These are phyloP conservation scores for Diacarnus erythraeanus DNA, from an alignment of 37 sponge, comb jelly and placozoan genomes.

Conservation along the genomic window DNA sequence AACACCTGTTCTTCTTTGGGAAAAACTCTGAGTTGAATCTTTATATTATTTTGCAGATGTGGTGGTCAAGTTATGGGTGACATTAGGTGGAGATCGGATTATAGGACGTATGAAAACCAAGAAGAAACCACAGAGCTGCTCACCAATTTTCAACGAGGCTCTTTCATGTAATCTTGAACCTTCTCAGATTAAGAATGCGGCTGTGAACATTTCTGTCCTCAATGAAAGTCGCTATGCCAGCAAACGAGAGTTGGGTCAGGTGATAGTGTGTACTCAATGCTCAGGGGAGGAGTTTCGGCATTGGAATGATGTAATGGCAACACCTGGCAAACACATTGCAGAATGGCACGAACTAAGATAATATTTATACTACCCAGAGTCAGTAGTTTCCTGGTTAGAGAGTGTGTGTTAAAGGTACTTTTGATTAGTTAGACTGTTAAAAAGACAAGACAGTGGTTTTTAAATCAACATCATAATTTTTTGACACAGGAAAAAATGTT, in stretches of 20 bases:
- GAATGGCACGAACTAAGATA: constrained; percentile 67
- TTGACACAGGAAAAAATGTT: too few relatives aligned
- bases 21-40: background rate
- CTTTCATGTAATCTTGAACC: constrained; percentile 40
- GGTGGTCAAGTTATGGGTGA: constrained; percentile 42
- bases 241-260: constrained; percentile 39
- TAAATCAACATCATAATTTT: too few relatives aligned
- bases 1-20: background rate
- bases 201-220: constrained; percentile 23
- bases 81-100: constrained; percentile 25
- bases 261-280: constrained; percentile 34
- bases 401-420: too few relatives aligned
- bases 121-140: constrained; percentile 32
- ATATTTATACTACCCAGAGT: too few relatives aligned
- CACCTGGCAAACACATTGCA: constrained; percentile 65
- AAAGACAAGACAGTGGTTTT: too few relatives aligned
- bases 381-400: too few relatives aligned
- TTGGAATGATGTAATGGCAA: constrained; percentile 65
- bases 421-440: too few relatives aligned
- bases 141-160: constrained; percentile 69
- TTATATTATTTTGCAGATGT: constrained; percentile 24
- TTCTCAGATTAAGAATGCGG: background rate
- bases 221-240: constrained; percentile 36
- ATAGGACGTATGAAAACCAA: constrained; percentile 38
- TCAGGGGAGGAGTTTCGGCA: constrained; percentile 58